Conservation (phyloP, 2,888 invertebrate genomes). For the Phengaris arion region DNA sequence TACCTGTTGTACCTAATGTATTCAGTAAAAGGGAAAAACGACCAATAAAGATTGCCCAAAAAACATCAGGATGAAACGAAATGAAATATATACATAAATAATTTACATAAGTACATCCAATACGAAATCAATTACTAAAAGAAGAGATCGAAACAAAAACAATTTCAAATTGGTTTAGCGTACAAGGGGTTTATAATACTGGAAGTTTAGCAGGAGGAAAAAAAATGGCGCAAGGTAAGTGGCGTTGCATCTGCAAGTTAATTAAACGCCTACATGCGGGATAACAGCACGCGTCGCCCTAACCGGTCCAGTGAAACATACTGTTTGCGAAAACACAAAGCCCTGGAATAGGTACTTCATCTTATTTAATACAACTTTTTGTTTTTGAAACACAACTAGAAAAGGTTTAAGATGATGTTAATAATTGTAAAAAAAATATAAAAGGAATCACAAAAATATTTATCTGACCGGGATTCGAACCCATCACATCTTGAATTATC, state of each 20-base stretch:
- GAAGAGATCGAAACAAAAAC: neutral
- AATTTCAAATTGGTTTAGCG: neutral
- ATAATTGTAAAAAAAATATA: neutral
- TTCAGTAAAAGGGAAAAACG: too few species aligned
- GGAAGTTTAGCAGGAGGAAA: slow-evolving; percentile 13
- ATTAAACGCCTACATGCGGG: slow-evolving; percentile 44
- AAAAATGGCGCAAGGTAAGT: slow-evolving; percentile 46
- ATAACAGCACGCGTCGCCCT: slow-evolving; percentile 47
- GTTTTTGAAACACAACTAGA: neutral
- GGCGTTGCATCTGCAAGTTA: slow-evolving; percentile 48
- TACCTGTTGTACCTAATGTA: too few species aligned
- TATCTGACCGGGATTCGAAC: too few species aligned
- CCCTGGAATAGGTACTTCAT: slow-evolving; percentile 41
- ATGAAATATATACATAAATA: neutral
- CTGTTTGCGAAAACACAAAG: slow-evolving; percentile 44
- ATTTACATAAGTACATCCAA: neutral
- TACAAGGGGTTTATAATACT: neutral
- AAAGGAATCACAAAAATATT: too few species aligned
- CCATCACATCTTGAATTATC: too few species aligned
- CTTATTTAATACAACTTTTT: neutral
- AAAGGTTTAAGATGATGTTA: neutral
- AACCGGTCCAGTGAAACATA: slow-evolving; percentile 46
- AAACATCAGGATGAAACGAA: neutral
- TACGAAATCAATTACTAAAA: neutral
- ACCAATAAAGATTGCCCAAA: too few species aligned